Base-by-base conservation (phyloP, 2,797 vertebrate genomes). In the Cephalopachus bancanus region DNA sequence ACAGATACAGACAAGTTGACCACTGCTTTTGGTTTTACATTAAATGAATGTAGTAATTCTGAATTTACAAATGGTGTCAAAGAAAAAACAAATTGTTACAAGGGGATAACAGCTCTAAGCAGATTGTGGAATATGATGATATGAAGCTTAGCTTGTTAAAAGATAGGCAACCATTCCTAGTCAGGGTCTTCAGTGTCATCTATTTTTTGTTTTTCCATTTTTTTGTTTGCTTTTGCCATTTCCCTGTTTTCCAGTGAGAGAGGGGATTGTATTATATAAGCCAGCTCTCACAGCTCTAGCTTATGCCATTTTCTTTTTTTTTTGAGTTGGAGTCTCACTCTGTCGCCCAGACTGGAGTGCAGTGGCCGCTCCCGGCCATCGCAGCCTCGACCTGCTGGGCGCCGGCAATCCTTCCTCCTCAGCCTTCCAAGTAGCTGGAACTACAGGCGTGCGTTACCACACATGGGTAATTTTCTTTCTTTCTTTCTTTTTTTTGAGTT, bases 41-140 rank as follows among this genome's bases (percentile, higher is more conserved):
- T n/a, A 74, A 83, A 79, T 62, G 64, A 86, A 84, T 10, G 53
- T 30, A 88, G 22, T 75, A n/a, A 80, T 55, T 95, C n/a, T 88
- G 64, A 71, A 83, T 80, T 91, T 76, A 89, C 14, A 28, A 86
- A 79, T 30, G 44, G 67, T 15, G 75, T 65, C 72, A 49, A 81
- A 67, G 44, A 53, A 83, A 62, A 69, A 78, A 55, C 7, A 12
- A 57, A 59, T 10, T 72, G 19, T 72, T 83, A 88, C 0, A n/a
- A 74, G 37, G 75, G 51, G 22, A 84, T 71, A 51, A 71, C 3
- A 28, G 59, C n/a, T 55, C 5, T 44, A 28, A 71, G 84, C 2
- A 64, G 65, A 87, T 0, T 84, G 51, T n/a, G 19, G 44, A 49
- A 53, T 26, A 64, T 9, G 53, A 51, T 12, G 64, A 86, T 53